These are phyloP conservation scores for Melanostoma scalare DNA, from an alignment of 2,888 invertebrate species.

Conservation along the genomic window DNA sequence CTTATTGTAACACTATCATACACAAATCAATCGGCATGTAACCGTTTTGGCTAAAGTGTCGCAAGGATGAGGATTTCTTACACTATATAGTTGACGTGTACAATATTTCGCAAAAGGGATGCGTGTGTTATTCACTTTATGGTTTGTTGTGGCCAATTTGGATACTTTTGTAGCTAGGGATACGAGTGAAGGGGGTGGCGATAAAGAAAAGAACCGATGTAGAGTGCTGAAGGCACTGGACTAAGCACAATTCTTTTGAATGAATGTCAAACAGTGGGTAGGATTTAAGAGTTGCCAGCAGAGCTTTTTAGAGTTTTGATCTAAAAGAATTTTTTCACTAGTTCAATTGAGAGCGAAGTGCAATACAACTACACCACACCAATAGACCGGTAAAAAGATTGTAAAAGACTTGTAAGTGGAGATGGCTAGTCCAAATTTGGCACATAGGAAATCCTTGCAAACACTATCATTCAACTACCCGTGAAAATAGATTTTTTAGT, in stretches of 20 bases:
- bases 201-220: slow-evolving; percentile 17
- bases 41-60: slow-evolving; percentile 32
- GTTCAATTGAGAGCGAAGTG: no score
- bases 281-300: slow-evolving; percentile 32
- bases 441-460: no score
- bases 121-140: slow-evolving; percentile 58
- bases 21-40: slow-evolving; percentile 51
- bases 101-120: slow-evolving; percentile 40
- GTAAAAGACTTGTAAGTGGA: no score
- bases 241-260: slow-evolving; percentile 45
- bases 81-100: slow-evolving; percentile 25
- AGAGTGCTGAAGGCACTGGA: slow-evolving; percentile 20
- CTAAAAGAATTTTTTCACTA: no score
- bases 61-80: slow-evolving; percentile 47
- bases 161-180: slow-evolving; percentile 33
- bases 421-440: no score
- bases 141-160: slow-evolving; percentile 57
- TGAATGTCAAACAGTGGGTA: slow-evolving; percentile 40
- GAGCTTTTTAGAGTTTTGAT: no score
- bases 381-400: no score
- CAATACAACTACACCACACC: no score
- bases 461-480: no score
- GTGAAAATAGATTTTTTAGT: no score
- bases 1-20: slow-evolving; percentile 35
- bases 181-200: slow-evolving; percentile 60